Evolutionary conservation across 2,797 vertebrate species (phyloP).

Genomic region (Acipenser transmontanus): DNA sequence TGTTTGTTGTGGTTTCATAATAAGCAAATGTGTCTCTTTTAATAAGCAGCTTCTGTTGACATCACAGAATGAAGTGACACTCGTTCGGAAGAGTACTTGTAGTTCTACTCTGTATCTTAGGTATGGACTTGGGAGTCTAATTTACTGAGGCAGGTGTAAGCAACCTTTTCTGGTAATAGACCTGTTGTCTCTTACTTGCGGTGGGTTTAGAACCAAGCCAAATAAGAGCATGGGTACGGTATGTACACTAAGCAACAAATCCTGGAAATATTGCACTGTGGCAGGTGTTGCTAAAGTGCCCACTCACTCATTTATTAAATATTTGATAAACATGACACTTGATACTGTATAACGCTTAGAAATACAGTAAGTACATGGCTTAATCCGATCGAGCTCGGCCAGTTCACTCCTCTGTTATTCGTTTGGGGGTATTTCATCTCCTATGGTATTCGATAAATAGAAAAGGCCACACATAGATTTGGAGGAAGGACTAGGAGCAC

Average conservation of each 20-base stretch:
- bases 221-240: constrained; percentile 16
- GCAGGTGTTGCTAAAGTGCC: too few relatives aligned
- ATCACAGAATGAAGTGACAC: constrained; percentile 7
- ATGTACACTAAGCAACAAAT: constrained; percentile 33
- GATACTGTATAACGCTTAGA: too few relatives aligned
- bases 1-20: too few relatives aligned
- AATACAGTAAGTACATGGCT: too few relatives aligned
- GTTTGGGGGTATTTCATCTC: too few relatives aligned
- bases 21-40: constrained; percentile 7
- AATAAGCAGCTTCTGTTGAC: constrained; percentile 7
- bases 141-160: constrained; percentile 17
- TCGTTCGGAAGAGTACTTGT: neutral
- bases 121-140: constrained; percentile 6
- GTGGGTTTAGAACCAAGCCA: constrained; percentile 5
- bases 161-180: constrained; percentile 5
- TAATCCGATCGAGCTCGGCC: too few relatives aligned
- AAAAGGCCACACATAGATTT: too few relatives aligned
- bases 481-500: constrained; percentile 14
- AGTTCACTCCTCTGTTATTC: too few relatives aligned
- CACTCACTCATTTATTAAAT: too few relatives aligned
- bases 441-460: too few relatives aligned
- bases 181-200: constrained; percentile 12
- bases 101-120: constrained; percentile 5
- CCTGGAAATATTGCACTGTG: constrained; percentile 30
- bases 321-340: too few relatives aligned